phyloP scores from a whole-genome alignment of 2,888 invertebrate species.

The Cheilosia grossa region DNA sequence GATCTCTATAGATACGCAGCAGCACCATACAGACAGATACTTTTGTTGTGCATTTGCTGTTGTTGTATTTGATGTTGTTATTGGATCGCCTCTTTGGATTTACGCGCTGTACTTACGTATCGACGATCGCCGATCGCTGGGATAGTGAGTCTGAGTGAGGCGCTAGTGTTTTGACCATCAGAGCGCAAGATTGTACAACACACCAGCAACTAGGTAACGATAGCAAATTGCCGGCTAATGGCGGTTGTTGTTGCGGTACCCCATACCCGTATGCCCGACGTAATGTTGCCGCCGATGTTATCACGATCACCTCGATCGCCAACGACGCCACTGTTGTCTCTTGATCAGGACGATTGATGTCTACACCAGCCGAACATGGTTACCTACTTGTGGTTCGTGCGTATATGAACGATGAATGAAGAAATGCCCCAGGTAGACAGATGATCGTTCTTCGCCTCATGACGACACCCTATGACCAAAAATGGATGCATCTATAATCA shows the following conservation, averaged over 20 bases:
- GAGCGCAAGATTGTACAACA: conserved; percentile 29
- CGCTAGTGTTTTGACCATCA: conserved; percentile 74
- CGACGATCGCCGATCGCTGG: conserved; percentile 21
- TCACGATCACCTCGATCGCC: conserved; percentile 40
- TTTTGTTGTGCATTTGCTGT: conserved; percentile 61
- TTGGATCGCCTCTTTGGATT: conserved; percentile 43
- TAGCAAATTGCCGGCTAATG: conserved; percentile 74
- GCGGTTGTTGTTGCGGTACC: conserved; percentile 43
- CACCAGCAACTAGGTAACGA: conserved; percentile 59
- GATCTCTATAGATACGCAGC: conserved; percentile 39
- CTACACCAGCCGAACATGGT: conserved; percentile 49
- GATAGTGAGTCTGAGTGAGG: conserved; percentile 53
- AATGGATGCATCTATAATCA: not conserved
- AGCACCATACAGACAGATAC: conserved; percentile 22
- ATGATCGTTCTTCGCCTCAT: not conserved
- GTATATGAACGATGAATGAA: not conserved
- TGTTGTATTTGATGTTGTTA: conserved; percentile 20
- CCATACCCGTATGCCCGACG: not conserved
- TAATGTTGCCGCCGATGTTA: conserved; percentile 45
- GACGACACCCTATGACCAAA: not conserved
- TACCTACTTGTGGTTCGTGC: conserved; percentile 18
- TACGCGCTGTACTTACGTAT: conserved; percentile 47
- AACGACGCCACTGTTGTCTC: conserved; percentile 37
- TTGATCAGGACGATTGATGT: conserved; percentile 65
- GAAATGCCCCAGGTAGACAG: conserved; percentile 15